phyloP scores from a whole-genome alignment of 2,797 vertebrate species.

The Sandelia bainsii region DNA sequence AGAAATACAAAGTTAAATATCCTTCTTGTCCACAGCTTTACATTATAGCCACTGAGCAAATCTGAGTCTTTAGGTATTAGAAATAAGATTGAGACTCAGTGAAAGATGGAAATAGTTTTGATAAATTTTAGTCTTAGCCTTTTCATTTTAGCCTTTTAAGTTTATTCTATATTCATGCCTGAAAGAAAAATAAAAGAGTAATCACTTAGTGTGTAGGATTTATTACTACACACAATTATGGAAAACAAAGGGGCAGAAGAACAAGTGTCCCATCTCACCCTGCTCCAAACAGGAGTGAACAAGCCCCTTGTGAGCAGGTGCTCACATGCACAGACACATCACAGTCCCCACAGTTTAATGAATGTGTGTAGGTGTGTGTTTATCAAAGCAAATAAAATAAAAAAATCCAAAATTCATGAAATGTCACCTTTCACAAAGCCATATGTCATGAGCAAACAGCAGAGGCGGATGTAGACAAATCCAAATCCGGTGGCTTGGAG shows the following conservation, averaged over 20 bases:
- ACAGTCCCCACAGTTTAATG: slow-evolving; percentile 20
- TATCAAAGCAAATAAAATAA: slow-evolving; percentile 17
- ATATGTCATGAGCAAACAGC: slow-evolving; percentile 65
- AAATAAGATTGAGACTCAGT: slow-evolving; percentile 6
- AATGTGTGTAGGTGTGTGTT: slow-evolving; percentile 26
- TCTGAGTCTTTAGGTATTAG: slow-evolving; percentile 18
- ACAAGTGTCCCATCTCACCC: slow-evolving; percentile 60
- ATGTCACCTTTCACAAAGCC: slow-evolving; percentile 74
- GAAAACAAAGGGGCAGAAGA: slow-evolving; percentile 19
- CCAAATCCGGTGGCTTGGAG: slow-evolving; percentile 58
- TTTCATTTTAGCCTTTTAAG: no score
- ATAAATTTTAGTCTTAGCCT: slow-evolving; percentile 3
- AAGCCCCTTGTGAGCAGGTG: slow-evolving; percentile 44
- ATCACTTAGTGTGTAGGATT: slow-evolving; percentile 54
- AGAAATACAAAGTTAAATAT: slow-evolving; percentile 33
- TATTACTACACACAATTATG: slow-evolving; percentile 45
- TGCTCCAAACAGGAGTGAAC: slow-evolving; percentile 48
- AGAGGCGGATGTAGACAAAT: slow-evolving; percentile 65
- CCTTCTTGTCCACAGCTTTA: neutral
- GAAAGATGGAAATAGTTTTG: neutral
- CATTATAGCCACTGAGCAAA: slow-evolving; percentile 5
- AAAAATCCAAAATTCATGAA: slow-evolving; percentile 44
- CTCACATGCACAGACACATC: slow-evolving; percentile 41
- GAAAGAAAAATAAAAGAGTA: slow-evolving; percentile 33
- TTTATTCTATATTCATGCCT: slow-evolving; percentile 22